Percentiles rank a stretch among this genome's conserved stretches.
Conservation (phyloP, 2,888 invertebrate species). For the Pheosia tremula region DNA sequence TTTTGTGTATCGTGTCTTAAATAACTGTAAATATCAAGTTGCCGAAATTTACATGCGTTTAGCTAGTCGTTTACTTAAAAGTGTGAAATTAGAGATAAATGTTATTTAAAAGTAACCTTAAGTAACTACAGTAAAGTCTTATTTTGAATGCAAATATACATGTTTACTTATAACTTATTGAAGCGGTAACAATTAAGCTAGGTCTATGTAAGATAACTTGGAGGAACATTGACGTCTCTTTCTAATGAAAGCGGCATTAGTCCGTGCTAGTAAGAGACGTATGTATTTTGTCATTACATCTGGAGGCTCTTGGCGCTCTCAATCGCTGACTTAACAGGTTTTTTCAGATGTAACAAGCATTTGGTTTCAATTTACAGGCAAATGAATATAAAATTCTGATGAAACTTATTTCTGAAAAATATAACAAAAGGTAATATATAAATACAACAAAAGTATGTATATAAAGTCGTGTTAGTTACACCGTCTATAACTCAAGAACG, state of each 20-base stretch:
- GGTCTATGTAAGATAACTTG: slow-evolving; percentile 59
- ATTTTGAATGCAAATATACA: slow-evolving; percentile 37
- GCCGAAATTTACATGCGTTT: slow-evolving; percentile 55
- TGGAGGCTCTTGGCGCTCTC: slow-evolving; percentile 59
- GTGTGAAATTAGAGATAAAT: slow-evolving; percentile 64
- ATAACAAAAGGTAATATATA: no score
- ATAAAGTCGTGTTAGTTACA: no score
- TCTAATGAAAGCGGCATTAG: slow-evolving; percentile 34
- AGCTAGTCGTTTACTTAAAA: slow-evolving; percentile 53
- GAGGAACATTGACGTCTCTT: slow-evolving; percentile 46
- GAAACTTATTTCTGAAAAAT: no score
- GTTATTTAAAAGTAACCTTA: slow-evolving; percentile 45
- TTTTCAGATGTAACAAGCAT: slow-evolving; percentile 57
- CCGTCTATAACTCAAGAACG: no score
- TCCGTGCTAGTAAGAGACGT: slow-evolving; percentile 51
- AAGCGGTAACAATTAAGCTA: slow-evolving; percentile 48
- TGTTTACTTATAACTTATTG: slow-evolving; percentile 47
- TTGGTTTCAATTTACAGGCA: slow-evolving; percentile 32
- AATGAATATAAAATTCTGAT: no score
- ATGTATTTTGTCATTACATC: slow-evolving; percentile 41
- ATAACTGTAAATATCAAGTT: slow-evolving; percentile 33
- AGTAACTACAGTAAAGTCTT: slow-evolving; percentile 20
- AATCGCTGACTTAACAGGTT: slow-evolving; percentile 80
- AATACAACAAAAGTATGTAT: no score
- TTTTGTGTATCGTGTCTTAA: slow-evolving; percentile 22